phyloP scores from a whole-genome alignment of 1,140 invertebrate species.

The Euwallacea similis region DNA sequence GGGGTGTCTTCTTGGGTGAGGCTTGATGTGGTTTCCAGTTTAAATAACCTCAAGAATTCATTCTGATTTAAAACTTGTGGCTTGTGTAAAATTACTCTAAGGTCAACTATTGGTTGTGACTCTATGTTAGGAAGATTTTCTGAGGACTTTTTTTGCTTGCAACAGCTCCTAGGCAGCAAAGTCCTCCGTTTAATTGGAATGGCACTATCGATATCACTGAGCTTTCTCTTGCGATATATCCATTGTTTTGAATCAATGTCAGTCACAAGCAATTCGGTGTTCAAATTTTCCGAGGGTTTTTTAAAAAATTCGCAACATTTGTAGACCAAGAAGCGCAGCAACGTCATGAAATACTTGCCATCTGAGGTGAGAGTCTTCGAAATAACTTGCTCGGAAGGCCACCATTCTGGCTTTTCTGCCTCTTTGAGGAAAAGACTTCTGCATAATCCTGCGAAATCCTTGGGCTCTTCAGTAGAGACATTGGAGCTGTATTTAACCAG shows the following conservation, averaged over 20 bases:
- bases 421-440: conserved; percentile 18
- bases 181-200: background rate
- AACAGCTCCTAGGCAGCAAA: background rate
- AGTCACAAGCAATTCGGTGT: background rate
- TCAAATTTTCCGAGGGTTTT: conserved; percentile 24
- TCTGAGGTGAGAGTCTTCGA: conserved; percentile 20
- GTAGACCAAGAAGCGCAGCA: conserved; percentile 28
- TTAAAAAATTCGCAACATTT: conserved; percentile 42
- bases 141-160: background rate
- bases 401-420: conserved; percentile 39
- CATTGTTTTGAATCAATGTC: background rate
- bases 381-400: conserved; percentile 39
- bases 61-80: conserved; percentile 30
- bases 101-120: background rate
- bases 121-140: background rate
- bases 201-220: background rate
- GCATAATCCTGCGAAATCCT: conserved; percentile 17
- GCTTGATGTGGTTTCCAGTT: conserved; percentile 20
- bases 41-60: conserved; percentile 36
- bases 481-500: conserved; percentile 38
- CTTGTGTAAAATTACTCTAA: conserved; percentile 27
- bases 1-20: conserved; percentile 1
- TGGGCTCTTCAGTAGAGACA: conserved; percentile 14
- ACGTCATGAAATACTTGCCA: conserved; percentile 23
- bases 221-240: background rate